Percentiles rank a stretch among this genome's conserved stretches.
Conservation (phyloP, 2,888 invertebrate genomes). For the Eudasyphora cyanicolor region DNA sequence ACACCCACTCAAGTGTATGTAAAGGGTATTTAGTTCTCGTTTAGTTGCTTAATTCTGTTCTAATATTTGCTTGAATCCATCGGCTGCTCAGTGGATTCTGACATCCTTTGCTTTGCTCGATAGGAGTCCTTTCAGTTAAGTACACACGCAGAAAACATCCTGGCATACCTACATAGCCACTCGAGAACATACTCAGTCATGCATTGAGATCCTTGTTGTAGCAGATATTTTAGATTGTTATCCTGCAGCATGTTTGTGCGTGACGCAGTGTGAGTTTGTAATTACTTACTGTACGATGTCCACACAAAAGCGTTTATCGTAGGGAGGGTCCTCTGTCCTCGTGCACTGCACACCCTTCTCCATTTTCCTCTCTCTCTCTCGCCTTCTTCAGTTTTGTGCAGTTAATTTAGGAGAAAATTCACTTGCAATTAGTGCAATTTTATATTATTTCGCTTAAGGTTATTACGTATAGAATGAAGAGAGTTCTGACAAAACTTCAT, state of each 20-base stretch:
- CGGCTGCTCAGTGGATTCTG: not conserved
- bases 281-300: no score
- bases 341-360: no score
- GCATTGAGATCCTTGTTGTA: conserved; percentile 18
- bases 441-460: conserved; percentile 68
- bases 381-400: conserved; percentile 63
- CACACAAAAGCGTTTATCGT: not conserved
- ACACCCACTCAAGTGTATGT: conserved; percentile 14
- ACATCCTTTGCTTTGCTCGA: conserved; percentile 11
- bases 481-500: conserved; percentile 6
- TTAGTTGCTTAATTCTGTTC: conserved; percentile 41
- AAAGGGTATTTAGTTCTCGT: conserved; percentile 47
- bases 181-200: not conserved
- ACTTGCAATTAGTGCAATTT: conserved; percentile 75
- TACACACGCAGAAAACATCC: not conserved
- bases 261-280: conserved; percentile 32
- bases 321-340: conserved; percentile 15
- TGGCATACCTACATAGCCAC: no score
- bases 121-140: not conserved
- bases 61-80: conserved; percentile 41
- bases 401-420: conserved; percentile 76
- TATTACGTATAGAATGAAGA: not conserved
- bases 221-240: conserved; percentile 10
- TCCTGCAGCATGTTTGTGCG: conserved; percentile 4
- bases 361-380: no score